phyloP scores from a whole-genome alignment of 2,888 invertebrate genomes.

The Leucophenga montana region DNA sequence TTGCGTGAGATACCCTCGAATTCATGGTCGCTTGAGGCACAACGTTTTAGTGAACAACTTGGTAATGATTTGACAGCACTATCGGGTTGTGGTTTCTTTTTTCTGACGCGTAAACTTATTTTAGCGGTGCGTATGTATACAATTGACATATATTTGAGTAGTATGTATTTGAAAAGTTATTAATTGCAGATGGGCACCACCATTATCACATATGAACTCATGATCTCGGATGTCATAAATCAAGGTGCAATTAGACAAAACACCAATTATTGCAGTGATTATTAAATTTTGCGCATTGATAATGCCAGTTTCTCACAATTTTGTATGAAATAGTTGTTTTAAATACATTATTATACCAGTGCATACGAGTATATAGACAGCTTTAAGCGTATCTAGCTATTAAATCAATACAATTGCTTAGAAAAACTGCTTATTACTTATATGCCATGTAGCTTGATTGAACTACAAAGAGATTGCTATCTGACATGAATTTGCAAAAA shows the following conservation, averaged over 20 bases:
- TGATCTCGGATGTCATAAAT: slow-evolving; percentile 75
- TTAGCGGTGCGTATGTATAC: slow-evolving; percentile 62
- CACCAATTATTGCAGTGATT: slow-evolving; percentile 60
- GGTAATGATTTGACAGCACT: slow-evolving; percentile 66
- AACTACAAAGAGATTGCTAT: not conserved
- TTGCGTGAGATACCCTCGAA: slow-evolving; percentile 73
- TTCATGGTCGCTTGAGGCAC: slow-evolving; percentile 73
- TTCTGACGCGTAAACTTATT: slow-evolving; percentile 67
- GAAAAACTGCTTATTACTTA: too few relatives aligned
- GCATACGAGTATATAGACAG: not conserved
- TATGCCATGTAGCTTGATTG: too few relatives aligned
- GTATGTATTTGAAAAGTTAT: not conserved
- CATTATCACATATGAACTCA: slow-evolving; percentile 80
- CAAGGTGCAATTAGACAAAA: slow-evolving; percentile 59
- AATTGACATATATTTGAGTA: not conserved
- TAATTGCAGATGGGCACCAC: slow-evolving; percentile 75
- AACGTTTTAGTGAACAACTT: slow-evolving; percentile 67
- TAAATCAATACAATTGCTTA: too few relatives aligned
- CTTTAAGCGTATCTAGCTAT: too few relatives aligned
- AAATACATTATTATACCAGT: not conserved
- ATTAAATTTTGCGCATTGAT: slow-evolving; percentile 1
- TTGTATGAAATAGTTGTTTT: too few relatives aligned
- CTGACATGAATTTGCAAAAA: slow-evolving; percentile 29
- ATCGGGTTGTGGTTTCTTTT: slow-evolving; percentile 68
- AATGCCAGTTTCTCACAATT: too few relatives aligned